Evolutionary conservation across 2,113 vertebrate species (phyloP), one percentile per base, ranked within the genome.

Genomic region (Phainopepla nitens): DNA sequence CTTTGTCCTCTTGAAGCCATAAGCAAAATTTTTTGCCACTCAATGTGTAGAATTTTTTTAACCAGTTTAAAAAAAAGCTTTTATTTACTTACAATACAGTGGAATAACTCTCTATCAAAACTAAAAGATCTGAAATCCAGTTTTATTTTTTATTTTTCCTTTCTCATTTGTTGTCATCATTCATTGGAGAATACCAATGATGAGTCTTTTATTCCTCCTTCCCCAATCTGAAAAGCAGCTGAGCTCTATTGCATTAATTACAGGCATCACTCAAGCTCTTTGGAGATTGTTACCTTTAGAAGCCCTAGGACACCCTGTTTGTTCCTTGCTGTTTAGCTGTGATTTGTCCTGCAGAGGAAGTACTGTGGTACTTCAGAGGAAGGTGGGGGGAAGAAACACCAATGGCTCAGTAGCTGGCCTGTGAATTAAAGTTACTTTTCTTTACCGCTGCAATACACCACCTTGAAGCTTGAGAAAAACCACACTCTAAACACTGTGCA

Each of bases 361-460:
- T 54, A 25, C 42, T 75, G 6, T 47, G 71, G 17, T 68, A 41
- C n/a, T 87, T 84, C 16, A 35, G 54, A 62, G 25, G 62, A 35
- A 42, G 18, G 22, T 56, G 47, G 22, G 11, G 23, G 2, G 0
- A 13, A 57, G 50, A 31, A 3, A 0, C 64, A 47, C 39, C 45
- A 62, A 5, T 22, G 44, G 18, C 21, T 39, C 65, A 51, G 56
- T 64, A 71, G 13, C 20, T 91, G 84, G 6, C n/a, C 68, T 68
- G 22, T 1, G 0, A 53, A 13, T 87, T 71, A 58, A 69, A 58
- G 29, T 56, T 56, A 12, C 29, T 75, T 70, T 42, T 31, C 5
- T 76, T 76, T 68, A 93, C 11, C 8, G 10, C 28, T 93, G 44
- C 16, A 22, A 29, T 70, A 25, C 15, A 41, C 9, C 15, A 53